Evolutionary conservation across 2,797 vertebrate species (phyloP), one percentile per base, ranked within the genome.

Genomic region (Alcedo quadribrachys): DNA sequence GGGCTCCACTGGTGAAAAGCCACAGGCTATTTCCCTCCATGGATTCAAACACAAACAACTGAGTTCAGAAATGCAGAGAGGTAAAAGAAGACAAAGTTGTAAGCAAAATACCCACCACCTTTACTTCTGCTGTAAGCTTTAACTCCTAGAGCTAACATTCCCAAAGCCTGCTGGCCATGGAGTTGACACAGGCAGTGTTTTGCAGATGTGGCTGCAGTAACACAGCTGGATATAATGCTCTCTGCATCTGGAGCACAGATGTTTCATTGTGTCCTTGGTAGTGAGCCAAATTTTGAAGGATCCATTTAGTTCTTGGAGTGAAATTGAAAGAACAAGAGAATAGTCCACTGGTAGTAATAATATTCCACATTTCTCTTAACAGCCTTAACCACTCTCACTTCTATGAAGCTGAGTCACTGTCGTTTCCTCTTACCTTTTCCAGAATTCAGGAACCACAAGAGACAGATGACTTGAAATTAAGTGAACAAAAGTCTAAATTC

Each of bases 181-280:
- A 95, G 93, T 22, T 94, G 94, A 89, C 95, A 96, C 92, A 89
- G 77, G 73, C 66, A 78, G 61, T 75, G 79, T 62, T 92, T 81
- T 91, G 68, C 95, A 98, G 96, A 96, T 97, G 97, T 95, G 81
- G 90, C 85, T 94, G 87, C 82, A 93, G 91, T 86, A 96, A 74
- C 96, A 97, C 97, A 97, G 97, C 97, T 97, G 97, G 94, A 94
- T 93, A 84, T 46, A 92, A 90, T 94, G 81, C 55, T 92, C 70
- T n/a, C 45, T 86, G 96, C 97, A 97, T 97, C 97, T 98, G 97
- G 95, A 66, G 74, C 90, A 95, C 97, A 97, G 92, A 97, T 97
- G 97, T 97, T 91, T 93, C 71, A 90, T 93, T 81, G 87, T 96
- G 88, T 93, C 79, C 81, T 97, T 96, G 92, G 96, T 87, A 96